Evolutionary conservation across 64 coral and sea anemone species (phyloP), one percentile per base, ranked within the genome.

Genomic region (Dendrophyllia cribrosa): DNA sequence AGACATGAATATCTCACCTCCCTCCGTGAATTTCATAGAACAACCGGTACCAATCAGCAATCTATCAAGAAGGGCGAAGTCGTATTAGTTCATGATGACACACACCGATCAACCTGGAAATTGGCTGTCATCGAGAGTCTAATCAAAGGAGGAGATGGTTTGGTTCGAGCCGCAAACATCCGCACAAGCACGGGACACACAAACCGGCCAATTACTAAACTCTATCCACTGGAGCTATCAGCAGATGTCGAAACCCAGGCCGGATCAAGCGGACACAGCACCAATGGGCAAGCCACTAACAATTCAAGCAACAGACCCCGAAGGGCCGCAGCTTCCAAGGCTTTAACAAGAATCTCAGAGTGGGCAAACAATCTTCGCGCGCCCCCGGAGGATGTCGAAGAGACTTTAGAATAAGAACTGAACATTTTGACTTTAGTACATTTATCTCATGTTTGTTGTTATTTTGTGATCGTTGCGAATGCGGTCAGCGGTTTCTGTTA

Each of bases 1-100:
- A 46, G 67, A 59, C 86, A 72, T 14, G 92, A 94, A 9, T 94
- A 94, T 67, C 77, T 94, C 2, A 94, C 92, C 8, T 94, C 85
- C 6, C 63, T 94, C 15, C 61, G 71, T 14, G 70, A 76, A 53
- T 95, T 95, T 61, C 93, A 90, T 66, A 56, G 50, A 10, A 68
- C 65, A 43, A 94, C 86, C 24, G 88, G 88, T 56, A 68, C 78
- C 43, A 49, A 66, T 48, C 48, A 61, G 9, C 78, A 76, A 17
- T 49, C 51, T 45, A 66, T 90, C 76, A 90, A 82, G 48, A 67
- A 81, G 17, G 88, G 76, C 25, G 88, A 90, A 16, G 88, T 90
- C 22, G 88, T 90, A 14, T 20, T 72, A 51, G 71, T 91, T 62
- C 89, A 91, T 56, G 71, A 69, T 62, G 78, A 91, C 13, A 72